These are phyloP conservation scores for Amblyjoppa fuscipennis DNA, from an alignment of 2,888 invertebrate species.

Conservation along the genomic window DNA sequence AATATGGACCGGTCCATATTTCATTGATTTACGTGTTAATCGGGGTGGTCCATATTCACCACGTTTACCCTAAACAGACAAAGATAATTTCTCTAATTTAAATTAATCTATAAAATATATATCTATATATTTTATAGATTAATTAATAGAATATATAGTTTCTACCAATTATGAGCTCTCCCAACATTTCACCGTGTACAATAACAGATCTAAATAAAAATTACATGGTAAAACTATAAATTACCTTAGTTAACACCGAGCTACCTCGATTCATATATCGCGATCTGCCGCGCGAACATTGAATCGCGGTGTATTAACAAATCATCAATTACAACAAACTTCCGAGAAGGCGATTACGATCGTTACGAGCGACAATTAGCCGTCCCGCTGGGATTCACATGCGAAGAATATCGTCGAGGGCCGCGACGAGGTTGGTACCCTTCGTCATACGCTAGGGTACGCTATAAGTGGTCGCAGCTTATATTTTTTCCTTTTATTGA, in stretches of 20 bases:
- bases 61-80: neutral
- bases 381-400: slow-evolving; percentile 29
- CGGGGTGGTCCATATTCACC: too few relatives aligned
- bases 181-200: too few relatives aligned
- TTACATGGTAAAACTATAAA: too few relatives aligned
- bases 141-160: too few relatives aligned
- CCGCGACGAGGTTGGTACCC: slow-evolving; percentile 5
- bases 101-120: neutral
- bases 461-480: slow-evolving; percentile 29
- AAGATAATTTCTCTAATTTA: neutral
- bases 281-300: neutral
- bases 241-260: too few relatives aligned
- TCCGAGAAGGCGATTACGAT: slow-evolving; percentile 26
- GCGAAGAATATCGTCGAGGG: neutral
- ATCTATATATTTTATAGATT: too few relatives aligned
- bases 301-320: neutral
- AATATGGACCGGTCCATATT: too few relatives aligned
- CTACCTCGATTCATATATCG: neutral
- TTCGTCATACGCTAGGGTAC: slow-evolving; percentile 31
- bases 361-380: slow-evolving; percentile 33
- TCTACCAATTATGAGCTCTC: too few relatives aligned
- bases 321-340: slow-evolving; percentile 17
- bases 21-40: too few relatives aligned
- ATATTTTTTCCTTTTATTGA: slow-evolving; percentile 53
- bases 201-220: too few relatives aligned